Conservation (phyloP, 2,888 invertebrate species). For the Adelognathus sp. region DNA sequence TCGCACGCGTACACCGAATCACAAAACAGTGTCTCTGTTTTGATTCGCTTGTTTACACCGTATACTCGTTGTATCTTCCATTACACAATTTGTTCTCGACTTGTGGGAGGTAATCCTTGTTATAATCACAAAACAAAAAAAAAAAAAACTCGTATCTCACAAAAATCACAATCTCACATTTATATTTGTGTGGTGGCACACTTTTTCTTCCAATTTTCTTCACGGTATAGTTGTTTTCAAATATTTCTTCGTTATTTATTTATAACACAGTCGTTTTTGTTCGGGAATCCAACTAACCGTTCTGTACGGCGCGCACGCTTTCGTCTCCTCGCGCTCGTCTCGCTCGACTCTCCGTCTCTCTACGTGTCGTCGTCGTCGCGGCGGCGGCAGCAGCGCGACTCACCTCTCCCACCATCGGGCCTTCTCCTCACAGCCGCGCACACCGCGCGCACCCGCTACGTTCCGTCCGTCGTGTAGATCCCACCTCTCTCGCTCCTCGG, state of each 20-base stretch:
- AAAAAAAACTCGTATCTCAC: no score
- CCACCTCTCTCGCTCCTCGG: constrained; percentile 35
- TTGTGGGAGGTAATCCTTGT: no score
- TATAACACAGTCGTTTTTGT: no score
- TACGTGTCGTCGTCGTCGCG: constrained; percentile 30
- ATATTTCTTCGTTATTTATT: constrained; percentile 46
- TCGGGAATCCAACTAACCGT: background rate
- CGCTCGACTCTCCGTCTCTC: constrained; percentile 49
- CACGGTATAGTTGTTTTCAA: no score
- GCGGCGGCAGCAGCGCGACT: constrained; percentile 1
- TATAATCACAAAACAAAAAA: no score
- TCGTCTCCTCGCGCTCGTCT: constrained; percentile 59
- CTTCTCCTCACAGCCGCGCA: background rate
- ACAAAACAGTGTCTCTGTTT: no score
- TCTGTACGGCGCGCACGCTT: constrained; percentile 58
- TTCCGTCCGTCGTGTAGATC: constrained; percentile 3
- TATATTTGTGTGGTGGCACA: no score
- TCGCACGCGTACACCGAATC: background rate
- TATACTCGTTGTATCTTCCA: no score
- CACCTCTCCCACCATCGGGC: constrained; percentile 7
- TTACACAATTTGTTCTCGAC: no score
- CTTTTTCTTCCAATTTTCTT: background rate
- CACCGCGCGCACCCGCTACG: no score
- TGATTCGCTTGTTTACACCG: no score
- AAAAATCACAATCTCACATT: no score